These are phyloP conservation scores for Musca vetustissima DNA, from an alignment of 1,140 invertebrate genomes.

Conservation along the genomic window DNA sequence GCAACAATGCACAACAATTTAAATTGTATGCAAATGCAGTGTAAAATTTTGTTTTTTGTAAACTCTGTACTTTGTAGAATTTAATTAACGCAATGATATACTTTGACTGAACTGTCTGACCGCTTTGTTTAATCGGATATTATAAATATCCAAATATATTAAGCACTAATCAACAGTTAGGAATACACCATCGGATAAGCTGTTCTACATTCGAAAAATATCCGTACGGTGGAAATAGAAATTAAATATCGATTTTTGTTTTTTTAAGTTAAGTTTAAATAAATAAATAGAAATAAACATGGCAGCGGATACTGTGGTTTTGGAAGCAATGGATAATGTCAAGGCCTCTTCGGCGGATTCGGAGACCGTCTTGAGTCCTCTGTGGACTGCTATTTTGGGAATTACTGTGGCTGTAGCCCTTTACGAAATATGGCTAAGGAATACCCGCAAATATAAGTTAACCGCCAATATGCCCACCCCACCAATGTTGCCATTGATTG, in stretches of 20 bases:
- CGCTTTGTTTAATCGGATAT: too few species aligned
- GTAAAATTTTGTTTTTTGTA: too few species aligned
- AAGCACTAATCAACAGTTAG: too few species aligned
- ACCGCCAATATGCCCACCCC: slow-evolving; percentile 60
- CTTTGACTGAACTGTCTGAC: too few species aligned
- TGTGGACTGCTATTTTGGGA: slow-evolving; percentile 43
- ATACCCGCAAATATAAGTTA: slow-evolving; percentile 48
- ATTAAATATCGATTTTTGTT: background rate
- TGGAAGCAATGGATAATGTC: slow-evolving; percentile 27
- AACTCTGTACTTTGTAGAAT: too few species aligned
- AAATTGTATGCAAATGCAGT: too few species aligned
- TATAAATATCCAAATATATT: too few species aligned
- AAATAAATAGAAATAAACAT: slow-evolving; percentile 30
- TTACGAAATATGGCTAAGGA: slow-evolving; percentile 49
- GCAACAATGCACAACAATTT: too few species aligned
- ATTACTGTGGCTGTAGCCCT: slow-evolving; percentile 37
- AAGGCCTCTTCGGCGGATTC: background rate
- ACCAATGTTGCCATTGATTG: slow-evolving; percentile 60
- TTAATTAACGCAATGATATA: too few species aligned
- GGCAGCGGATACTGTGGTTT: slow-evolving; percentile 46
- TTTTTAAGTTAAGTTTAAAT: slow-evolving; percentile 21
- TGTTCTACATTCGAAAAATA: too few species aligned
- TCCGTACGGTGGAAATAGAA: background rate
- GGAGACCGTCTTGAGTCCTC: slow-evolving; percentile 35
- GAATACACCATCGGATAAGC: too few species aligned